Percentiles rank a stretch among this genome's conserved stretches.
These are phyloP conservation scores for Tricholaema leucomelas DNA, from an alignment of 2,113 vertebrate species.

Conservation along the genomic window DNA sequence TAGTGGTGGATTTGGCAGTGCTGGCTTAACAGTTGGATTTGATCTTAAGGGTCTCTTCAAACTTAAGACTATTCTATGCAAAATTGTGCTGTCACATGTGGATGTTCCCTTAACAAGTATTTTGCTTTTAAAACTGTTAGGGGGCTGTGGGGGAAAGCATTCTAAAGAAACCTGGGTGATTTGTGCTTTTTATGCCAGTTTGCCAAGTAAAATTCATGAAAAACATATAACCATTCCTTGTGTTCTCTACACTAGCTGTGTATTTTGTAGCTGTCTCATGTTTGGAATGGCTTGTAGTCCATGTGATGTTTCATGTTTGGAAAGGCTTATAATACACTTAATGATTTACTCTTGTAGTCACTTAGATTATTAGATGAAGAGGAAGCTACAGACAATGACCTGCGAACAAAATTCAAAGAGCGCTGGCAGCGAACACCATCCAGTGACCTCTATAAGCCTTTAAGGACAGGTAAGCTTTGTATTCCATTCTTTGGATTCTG, in stretches of 20 bases:
- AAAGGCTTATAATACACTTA: neutral
- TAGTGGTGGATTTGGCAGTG: too few relatives aligned
- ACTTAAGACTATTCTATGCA: too few relatives aligned
- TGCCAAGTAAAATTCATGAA: neutral
- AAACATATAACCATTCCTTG: neutral
- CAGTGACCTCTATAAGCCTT: conserved; percentile 92
- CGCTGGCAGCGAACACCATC: conserved; percentile 97
- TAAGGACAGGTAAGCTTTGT: conserved; percentile 82
- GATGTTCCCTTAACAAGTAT: neutral
- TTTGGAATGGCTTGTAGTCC: neutral
- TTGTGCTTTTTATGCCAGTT: neutral
- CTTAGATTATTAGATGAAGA: conserved; percentile 92
- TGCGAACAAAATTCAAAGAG: conserved; percentile 93
- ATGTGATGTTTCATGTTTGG: neutral
- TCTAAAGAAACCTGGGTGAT: neutral
- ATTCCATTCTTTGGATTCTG: neutral
- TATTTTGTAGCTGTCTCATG: neutral
- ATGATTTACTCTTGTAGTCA: conserved; percentile 74
- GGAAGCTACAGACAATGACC: conserved; percentile 92
- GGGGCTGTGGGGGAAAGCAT: neutral
- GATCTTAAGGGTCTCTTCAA: too few relatives aligned
- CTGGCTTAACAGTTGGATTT: too few relatives aligned
- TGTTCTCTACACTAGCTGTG: neutral
- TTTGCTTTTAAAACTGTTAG: neutral
- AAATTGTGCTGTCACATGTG: neutral